These are phyloP conservation scores for Psittacula cyanocephala DNA, from an alignment of 2,113 vertebrate genomes.

Conservation along the genomic window DNA sequence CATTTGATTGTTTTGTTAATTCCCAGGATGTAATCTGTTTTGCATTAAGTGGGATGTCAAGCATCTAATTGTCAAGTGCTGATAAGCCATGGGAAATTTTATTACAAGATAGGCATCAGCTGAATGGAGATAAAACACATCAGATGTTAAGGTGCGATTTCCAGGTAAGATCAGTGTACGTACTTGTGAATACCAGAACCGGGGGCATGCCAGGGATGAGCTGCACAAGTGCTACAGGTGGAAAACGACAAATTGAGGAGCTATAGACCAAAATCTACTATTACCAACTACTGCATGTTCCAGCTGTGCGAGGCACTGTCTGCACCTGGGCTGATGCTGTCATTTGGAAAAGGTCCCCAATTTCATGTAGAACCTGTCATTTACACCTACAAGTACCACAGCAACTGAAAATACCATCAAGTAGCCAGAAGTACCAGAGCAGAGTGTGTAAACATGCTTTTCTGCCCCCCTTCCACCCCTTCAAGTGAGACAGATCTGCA, in stretches of 20 bases:
- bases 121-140: constrained; percentile 40
- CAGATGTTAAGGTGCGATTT: not conserved
- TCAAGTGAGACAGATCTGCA: not conserved
- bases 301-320: not conserved
- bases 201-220: not conserved
- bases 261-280: not conserved
- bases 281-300: not conserved
- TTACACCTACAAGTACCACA: constrained; percentile 1
- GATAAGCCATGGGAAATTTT: constrained; percentile 63
- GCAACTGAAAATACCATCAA: not conserved
- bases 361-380: constrained; percentile 1
- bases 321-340: not conserved
- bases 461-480: not conserved
- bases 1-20: constrained; percentile 59
- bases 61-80: constrained; percentile 42
- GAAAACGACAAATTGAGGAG: not conserved
- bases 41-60: constrained; percentile 60
- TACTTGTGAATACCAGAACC: not conserved
- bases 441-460: constrained; percentile 21
- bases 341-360: not conserved
- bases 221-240: not conserved
- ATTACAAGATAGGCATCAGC: constrained; percentile 46
- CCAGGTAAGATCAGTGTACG: not conserved
- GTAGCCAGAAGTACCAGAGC: not conserved
- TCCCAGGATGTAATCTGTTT: constrained; percentile 58